Base-by-base conservation (phyloP, 1,140 invertebrate species). In the Microplitis mediator region DNA sequence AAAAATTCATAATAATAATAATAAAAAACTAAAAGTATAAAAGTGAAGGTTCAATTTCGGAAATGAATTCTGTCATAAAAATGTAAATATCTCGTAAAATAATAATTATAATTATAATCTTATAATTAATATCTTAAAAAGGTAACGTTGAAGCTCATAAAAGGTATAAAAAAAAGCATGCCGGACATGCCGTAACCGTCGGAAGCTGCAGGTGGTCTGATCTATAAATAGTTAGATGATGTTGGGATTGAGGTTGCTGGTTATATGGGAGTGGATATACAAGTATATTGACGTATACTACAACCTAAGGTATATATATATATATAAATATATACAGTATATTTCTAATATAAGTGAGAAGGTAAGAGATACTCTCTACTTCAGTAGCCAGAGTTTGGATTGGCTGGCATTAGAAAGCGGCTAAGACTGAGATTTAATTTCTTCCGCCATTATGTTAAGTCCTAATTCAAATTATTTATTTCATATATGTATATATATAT, bases 191-290 rank as follows among this genome's bases (percentile, higher is more conserved):
- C 63, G 70, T 72, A 64, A 72, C 50, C 23, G 50, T 72, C 52
- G 62, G 62, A 66, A 72, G 70, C 70, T 72, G 70, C 70, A 65
- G 70, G 70, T 72, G 70, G 62, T 72, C 62, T 54, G 45, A 56
- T 65, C 70, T 72, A 72, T 66, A 72, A 72, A 72, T 72, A 72
- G 70, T 51, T 51, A 35, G 34, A 62, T 36, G 31, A 32, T 34
- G 31, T 36, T 35, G 31, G 32, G 34, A 35, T 32, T 36, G 31
- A 31, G 56, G 14, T 58, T 23, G 56, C 16, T 45, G 39, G 39
- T 45, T 45, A 45, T 45, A 45, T 45, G 5, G 39, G 39, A 45
- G 39, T 45, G 39, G 39, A 45, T 45, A 45, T 45, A 45, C 39
- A 11, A 45, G 39, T 45, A 23, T 23, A 45, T 45, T 45, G 39